phyloP scores from a whole-genome alignment of 2,797 vertebrate species.

The Semotilus atromaculatus region DNA sequence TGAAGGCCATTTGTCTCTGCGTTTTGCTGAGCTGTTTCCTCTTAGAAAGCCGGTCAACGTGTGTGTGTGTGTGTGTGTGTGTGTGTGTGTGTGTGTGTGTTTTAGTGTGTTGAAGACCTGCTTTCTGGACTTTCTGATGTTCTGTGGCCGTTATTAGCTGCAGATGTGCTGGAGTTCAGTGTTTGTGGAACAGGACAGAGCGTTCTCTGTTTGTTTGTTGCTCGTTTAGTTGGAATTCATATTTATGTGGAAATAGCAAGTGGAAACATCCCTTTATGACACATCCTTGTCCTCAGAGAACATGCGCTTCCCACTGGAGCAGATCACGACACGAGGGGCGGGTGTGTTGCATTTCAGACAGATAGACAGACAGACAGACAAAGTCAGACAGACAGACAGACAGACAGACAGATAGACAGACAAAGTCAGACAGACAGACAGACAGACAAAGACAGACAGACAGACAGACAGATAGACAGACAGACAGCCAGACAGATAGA shows the following conservation, averaged over 20 bases:
- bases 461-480: not conserved
- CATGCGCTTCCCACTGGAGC: not conserved
- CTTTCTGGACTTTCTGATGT: conserved; percentile 56
- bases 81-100: too few species aligned
- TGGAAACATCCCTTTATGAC: conserved; percentile 39
- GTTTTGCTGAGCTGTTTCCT: conserved; percentile 10
- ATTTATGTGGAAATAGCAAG: conserved; percentile 48
- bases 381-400: accelerated
- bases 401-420: too few species aligned
- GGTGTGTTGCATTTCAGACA: not conserved
- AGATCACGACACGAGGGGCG: not conserved
- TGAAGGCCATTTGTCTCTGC: not conserved
- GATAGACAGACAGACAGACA: not conserved
- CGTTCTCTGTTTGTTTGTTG: conserved; percentile 51
- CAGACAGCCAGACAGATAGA: not conserved
- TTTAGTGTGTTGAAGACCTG: conserved; percentile 36
- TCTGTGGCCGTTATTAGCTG: conserved; percentile 54
- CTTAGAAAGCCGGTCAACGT: not conserved
- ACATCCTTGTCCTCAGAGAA: not conserved
- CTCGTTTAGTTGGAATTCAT: conserved; percentile 54
- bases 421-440: too few species aligned
- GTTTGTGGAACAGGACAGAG: conserved; percentile 53
- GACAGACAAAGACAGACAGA: too few species aligned
- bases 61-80: not conserved
- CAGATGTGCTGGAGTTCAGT: conserved; percentile 55